These are phyloP conservation scores for Hypsibius dujardini DNA, from an alignment of 1,140 invertebrate species.

Conservation along the genomic window DNA sequence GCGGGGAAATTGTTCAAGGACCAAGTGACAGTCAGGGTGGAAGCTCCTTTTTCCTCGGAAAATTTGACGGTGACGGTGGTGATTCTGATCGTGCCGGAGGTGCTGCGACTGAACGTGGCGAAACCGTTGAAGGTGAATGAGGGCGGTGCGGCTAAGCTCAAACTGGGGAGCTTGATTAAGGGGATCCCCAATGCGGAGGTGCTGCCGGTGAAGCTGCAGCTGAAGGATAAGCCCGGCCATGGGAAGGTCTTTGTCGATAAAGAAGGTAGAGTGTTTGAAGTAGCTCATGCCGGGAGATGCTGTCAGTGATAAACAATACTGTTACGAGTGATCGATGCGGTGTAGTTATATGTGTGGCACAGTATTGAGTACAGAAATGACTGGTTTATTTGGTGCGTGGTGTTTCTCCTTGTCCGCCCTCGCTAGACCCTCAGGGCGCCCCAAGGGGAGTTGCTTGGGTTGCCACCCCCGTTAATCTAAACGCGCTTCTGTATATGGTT, in stretches of 20 bases:
- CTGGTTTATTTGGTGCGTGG: too few species aligned
- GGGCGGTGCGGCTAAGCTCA: background rate
- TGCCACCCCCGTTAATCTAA: too few species aligned
- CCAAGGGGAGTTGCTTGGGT: too few species aligned
- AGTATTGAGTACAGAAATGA: too few species aligned
- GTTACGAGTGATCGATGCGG: too few species aligned
- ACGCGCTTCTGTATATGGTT: too few species aligned
- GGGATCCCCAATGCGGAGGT: slow-evolving; percentile 7
- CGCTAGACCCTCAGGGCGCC: too few species aligned
- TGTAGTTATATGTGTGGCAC: too few species aligned
- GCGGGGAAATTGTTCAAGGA: background rate
- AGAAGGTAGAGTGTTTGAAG: background rate
- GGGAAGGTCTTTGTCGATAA: slow-evolving; percentile 13
- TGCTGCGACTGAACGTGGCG: background rate
- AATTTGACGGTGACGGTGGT: background rate
- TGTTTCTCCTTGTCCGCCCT: too few species aligned
- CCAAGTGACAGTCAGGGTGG: background rate
- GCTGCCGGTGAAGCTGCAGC: background rate
- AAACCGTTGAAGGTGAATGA: background rate
- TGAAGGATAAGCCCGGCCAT: slow-evolving; percentile 8
- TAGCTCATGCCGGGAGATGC: too few species aligned
- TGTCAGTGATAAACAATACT: too few species aligned
- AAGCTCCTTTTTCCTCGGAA: background rate
- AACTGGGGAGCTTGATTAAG: background rate
- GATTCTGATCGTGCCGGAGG: background rate